Conservation (phyloP, 2,888 invertebrate species). For the Lasioglossum zephyrum region DNA sequence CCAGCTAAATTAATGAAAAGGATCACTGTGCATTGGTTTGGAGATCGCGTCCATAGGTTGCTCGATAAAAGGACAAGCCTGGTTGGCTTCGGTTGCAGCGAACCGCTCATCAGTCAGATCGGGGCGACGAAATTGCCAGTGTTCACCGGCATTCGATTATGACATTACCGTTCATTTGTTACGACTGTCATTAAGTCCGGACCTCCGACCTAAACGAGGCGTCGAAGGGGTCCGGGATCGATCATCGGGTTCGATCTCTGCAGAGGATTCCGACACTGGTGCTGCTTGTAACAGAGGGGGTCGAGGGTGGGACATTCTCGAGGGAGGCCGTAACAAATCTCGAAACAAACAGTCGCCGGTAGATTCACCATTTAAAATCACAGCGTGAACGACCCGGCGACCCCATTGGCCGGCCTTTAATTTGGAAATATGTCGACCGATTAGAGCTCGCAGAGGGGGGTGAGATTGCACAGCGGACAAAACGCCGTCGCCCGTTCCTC, state of each 20-base stretch:
- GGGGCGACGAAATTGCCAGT: constrained; percentile 62
- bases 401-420: constrained; percentile 67
- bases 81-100: neutral
- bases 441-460: constrained; percentile 74
- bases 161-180: constrained; percentile 71
- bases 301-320: constrained; percentile 30
- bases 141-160: constrained; percentile 64
- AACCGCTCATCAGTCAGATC: constrained; percentile 49
- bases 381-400: constrained; percentile 75
- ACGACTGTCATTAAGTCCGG: constrained; percentile 68
- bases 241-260: constrained; percentile 54
- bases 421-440: constrained; percentile 79
- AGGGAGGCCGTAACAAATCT: constrained; percentile 77
- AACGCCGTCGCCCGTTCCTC: constrained; percentile 29
- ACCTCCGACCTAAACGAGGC: constrained; percentile 64
- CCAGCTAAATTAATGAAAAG: too few relatives aligned
- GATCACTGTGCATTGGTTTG: too few relatives aligned
- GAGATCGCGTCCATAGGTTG: constrained; percentile 21
- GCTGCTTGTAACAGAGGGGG: neutral
- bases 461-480: constrained; percentile 46
- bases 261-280: constrained; percentile 15
- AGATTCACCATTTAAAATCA: constrained; percentile 80
- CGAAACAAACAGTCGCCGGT: constrained; percentile 74
- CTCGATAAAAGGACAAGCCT: constrained; percentile 27
- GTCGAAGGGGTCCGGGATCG: constrained; percentile 61